These are phyloP conservation scores for Adineta ricciae DNA, from an alignment of 2,888 invertebrate species.

Conservation along the genomic window DNA sequence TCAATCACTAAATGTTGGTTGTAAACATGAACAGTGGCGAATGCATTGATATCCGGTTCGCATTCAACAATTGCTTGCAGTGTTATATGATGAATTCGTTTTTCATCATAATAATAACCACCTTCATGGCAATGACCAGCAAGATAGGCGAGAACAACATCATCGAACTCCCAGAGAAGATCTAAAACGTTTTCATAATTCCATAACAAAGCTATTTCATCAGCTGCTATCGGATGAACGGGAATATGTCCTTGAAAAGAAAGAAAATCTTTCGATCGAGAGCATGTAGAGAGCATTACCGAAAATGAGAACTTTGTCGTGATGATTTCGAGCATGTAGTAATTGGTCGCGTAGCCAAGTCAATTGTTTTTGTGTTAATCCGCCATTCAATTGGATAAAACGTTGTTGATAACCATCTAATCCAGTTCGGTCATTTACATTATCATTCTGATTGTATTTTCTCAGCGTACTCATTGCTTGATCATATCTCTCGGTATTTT, in stretches of 20 bases:
- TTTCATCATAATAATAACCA: slow-evolving; percentile 41
- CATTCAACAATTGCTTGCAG: slow-evolving; percentile 47
- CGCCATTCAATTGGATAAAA: slow-evolving; percentile 48
- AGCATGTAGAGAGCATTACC: slow-evolving; percentile 37
- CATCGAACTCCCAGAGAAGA: slow-evolving; percentile 39
- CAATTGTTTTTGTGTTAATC: slow-evolving; percentile 43
- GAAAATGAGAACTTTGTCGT: slow-evolving; percentile 46
- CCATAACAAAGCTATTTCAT: slow-evolving; percentile 43
- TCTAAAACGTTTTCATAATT: slow-evolving; percentile 44
- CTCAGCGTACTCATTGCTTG: slow-evolving; percentile 38
- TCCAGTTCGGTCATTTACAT: slow-evolving; percentile 41
- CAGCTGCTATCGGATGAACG: slow-evolving; percentile 38
- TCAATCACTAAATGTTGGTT: slow-evolving; percentile 39
- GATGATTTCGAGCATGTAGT: slow-evolving; percentile 38
- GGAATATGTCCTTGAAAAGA: slow-evolving; percentile 41
- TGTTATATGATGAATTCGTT: slow-evolving; percentile 45
- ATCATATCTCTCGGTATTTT: slow-evolving; percentile 38
- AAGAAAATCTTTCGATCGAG: too few species aligned
- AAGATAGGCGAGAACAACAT: slow-evolving; percentile 44
- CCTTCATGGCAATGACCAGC: slow-evolving; percentile 48
- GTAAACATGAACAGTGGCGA: slow-evolving; percentile 42
- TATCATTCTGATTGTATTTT: slow-evolving; percentile 41
- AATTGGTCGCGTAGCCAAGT: slow-evolving; percentile 44
- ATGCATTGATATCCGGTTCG: slow-evolving; percentile 39
- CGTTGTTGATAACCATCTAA: slow-evolving; percentile 40